Evolutionary conservation across 2,888 invertebrate species (phyloP), one percentile per base, ranked within the genome.

Genomic region (Nephrotoma flavescens): DNA sequence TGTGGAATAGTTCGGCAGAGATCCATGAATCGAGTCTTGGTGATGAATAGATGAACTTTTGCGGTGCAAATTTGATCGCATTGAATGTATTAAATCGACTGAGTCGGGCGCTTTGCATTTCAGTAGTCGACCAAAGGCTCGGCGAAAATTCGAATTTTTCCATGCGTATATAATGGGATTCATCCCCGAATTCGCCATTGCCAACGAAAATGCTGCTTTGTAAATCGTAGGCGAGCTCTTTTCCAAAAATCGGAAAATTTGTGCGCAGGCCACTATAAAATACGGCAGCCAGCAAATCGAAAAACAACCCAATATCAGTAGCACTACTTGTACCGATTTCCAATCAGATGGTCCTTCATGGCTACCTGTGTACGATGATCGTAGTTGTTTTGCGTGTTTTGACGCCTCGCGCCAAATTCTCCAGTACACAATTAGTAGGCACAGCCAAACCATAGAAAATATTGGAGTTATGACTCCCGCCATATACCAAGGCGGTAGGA

Each of bases 101-200:
- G 92, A 91, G 89, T 95, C 94, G 0, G 94, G 94, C 87, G 93
- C 92, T 89, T 94, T 93, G 90, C 96, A 95, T 42, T 94, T 93
- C 15, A 96, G 91, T 11, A 96, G 92, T 88, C 94, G 94, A 44
- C 93, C 92, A 90, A 96, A 96, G 0, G 96, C 95, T 86, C 93
- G 93, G 4, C 96, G 94, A 90, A 96, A 96, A 88, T 95, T 95
- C 6, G 94, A 93, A 90, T 96, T 96, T 91, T 96, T 96, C 96
- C 96, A 96, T 44, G 96, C 96, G 92, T 96, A 96, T 89, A 96
- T 96, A 84, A 96, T 92, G 0, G 96, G 96, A 91, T 96, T 96
- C 89, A 96, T 94, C 42, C 95, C 95, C 7, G 96, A 96, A 91
- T 96, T 96, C 86, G 95, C 93, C 92, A 96, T 95, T 41, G 96